Evolutionary conservation across 2,797 vertebrate genomes (phyloP).

Genomic region (Sandelia bainsii): DNA sequence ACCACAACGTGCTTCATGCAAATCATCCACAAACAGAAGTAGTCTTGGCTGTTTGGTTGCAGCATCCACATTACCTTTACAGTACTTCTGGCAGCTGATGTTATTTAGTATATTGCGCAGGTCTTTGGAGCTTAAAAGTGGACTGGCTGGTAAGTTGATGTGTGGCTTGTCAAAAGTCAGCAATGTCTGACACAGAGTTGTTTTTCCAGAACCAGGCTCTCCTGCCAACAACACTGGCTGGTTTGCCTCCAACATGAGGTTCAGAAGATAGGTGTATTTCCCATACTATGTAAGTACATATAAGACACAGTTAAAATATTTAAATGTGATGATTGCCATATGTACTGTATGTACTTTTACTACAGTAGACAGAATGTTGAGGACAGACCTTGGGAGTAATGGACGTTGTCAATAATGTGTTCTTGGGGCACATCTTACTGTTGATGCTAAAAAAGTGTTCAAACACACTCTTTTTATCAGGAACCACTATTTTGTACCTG

Average conservation of each 20-base stretch:
- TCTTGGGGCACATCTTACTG: slow-evolving; percentile 54
- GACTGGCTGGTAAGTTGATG: slow-evolving; percentile 69
- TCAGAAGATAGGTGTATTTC: slow-evolving; percentile 79
- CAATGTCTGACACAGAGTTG: slow-evolving; percentile 80
- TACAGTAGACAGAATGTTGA: neutral
- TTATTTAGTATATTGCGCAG: slow-evolving; percentile 77
- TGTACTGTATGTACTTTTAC: neutral
- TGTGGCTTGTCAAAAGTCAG: slow-evolving; percentile 75
- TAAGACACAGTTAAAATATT: neutral
- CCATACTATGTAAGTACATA: slow-evolving; percentile 72
- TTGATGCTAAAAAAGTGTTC: slow-evolving; percentile 82
- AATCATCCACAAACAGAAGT: slow-evolving; percentile 76
- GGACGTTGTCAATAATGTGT: slow-evolving; percentile 46
- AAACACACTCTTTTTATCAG: slow-evolving; percentile 81
- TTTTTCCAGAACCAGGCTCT: slow-evolving; percentile 87
- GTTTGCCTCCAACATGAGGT: slow-evolving; percentile 80
- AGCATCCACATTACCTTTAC: slow-evolving; percentile 2
- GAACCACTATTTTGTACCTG: slow-evolving; percentile 78
- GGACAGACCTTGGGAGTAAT: slow-evolving; percentile 83
- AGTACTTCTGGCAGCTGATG: slow-evolving; percentile 37
- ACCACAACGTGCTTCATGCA: slow-evolving; percentile 74
- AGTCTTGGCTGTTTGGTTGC: slow-evolving; percentile 42
- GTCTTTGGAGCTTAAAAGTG: slow-evolving; percentile 71
- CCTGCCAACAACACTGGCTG: slow-evolving; percentile 87
- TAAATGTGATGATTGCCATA: neutral